Conservation (phyloP, 2,113 vertebrate species). For the Psephotus haematonotus region DNA sequence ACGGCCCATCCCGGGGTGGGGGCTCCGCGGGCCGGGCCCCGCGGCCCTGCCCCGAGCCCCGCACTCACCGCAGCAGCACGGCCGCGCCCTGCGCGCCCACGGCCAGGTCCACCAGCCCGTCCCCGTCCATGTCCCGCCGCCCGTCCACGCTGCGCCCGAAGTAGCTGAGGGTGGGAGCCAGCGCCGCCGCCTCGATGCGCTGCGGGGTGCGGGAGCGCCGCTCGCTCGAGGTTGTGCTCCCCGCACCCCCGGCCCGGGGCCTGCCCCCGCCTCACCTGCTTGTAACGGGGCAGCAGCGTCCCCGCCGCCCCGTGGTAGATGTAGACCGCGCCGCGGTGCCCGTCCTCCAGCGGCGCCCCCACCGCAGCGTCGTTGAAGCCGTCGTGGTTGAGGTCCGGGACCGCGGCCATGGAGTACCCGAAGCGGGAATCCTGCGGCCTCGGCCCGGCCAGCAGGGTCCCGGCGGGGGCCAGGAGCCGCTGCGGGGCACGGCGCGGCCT, state of each 20-base stretch:
- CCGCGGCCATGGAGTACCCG: constrained; percentile 84
- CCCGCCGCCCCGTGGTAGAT: constrained; percentile 83
- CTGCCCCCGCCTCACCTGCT: constrained; percentile 74
- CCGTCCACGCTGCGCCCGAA: constrained; percentile 93
- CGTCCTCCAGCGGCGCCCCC: constrained; percentile 92
- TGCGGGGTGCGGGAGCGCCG: neutral
- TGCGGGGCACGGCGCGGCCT: neutral
- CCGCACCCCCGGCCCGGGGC: accelerated
- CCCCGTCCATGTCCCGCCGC: constrained; percentile 86
- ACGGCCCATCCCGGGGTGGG: too few relatives aligned
- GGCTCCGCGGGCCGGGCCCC: too few relatives aligned
- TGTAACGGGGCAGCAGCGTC: constrained; percentile 76
- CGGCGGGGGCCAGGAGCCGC: constrained; percentile 78
- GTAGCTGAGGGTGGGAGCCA: constrained; percentile 83
- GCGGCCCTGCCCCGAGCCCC: neutral
- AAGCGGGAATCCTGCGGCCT: constrained; percentile 88
- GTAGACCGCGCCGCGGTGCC: constrained; percentile 89
- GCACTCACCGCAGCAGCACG: constrained; percentile 84
- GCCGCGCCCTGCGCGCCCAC: constrained; percentile 90
- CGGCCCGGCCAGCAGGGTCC: constrained; percentile 78
- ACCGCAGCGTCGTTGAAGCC: constrained; percentile 83
- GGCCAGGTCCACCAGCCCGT: constrained; percentile 87
- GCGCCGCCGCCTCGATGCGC: constrained; percentile 81
- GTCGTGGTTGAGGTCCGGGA: constrained; percentile 91
- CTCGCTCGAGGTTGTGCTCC: neutral